Evolutionary conservation across 2,888 invertebrate species (phyloP), one percentile per base, ranked within the genome.

Genomic region (Pseudococcus jackbeardsleyi): DNA sequence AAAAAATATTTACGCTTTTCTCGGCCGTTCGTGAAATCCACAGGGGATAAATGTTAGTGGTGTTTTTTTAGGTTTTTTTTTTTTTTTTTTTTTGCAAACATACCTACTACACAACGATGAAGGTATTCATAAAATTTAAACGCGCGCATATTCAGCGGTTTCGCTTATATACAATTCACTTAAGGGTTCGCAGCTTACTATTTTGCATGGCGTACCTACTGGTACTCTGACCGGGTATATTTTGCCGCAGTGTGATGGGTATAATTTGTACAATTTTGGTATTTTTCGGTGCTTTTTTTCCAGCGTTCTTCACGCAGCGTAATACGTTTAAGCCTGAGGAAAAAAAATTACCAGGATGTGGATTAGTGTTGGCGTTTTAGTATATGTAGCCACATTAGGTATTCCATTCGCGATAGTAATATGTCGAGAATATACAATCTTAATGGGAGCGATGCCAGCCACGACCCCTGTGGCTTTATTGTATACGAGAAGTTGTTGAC

Each of bases 391-490:
- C 84, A 50, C 84, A 84, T 84, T 84, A 22, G 84, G 84, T 84
- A 84, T 84, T 84, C 84, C 11, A 84, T 84, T 84, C 84, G 84
- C 84, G 84, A 84, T 50, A 7, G 50, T 84, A 84, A 84, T 84
- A 84, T 50, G 84, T 26, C 15, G 50, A 84, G 84, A 84, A 26
- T 84, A 22, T 84, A 22, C 50, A 84, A 84, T 26, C 42, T 82
- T 84, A 50, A 50, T 84, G 48, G 84, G 54, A 84, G 48, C 84
- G 84, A 50, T 84, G 84, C 84, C 84, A 72, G 15, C 68, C 22
- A 33, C 68, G 22, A 72, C 33, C 68, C 68, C 26, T 26, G 33
- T 26, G n/a, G 33, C 33, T 72, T 72, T 72, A 72, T 72, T 72
- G 26, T 33, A 72, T 72, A 72, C 33, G 68, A 33, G 11, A 72